phyloP scores from a whole-genome alignment of 2,888 invertebrate genomes.

The Scaptomyza cyrtandrae region DNA sequence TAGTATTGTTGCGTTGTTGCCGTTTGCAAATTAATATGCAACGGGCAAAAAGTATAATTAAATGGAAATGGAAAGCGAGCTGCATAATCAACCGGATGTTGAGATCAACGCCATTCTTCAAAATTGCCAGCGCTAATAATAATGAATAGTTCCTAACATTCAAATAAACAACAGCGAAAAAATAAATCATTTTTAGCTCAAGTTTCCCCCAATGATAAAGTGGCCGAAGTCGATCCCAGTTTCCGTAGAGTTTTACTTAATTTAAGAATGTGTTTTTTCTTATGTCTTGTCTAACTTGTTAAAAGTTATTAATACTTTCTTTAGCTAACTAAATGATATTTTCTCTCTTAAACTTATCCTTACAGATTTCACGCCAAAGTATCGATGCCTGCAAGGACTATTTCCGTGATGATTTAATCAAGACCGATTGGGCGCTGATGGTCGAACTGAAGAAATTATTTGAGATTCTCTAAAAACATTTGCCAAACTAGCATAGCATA shows the following conservation, averaged over 20 bases:
- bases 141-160: neutral
- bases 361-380: constrained; percentile 97
- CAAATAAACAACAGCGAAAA: neutral
- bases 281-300: too few relatives aligned
- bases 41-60: constrained; percentile 62
- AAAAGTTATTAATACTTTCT: too few relatives aligned
- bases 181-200: too few relatives aligned
- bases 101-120: constrained; percentile 14
- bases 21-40: constrained; percentile 68
- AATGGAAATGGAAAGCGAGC: constrained; percentile 45
- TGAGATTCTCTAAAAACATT: constrained; percentile 91
- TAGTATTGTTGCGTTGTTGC: constrained; percentile 40
- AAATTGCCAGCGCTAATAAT: neutral
- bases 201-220: too few relatives aligned
- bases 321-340: neutral
- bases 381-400: constrained; percentile 99
- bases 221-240: too few relatives aligned
- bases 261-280: too few relatives aligned
- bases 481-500: constrained; percentile 50
- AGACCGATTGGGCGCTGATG: constrained; percentile 99
- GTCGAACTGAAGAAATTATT: constrained; percentile 99
- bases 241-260: too few relatives aligned
- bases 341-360: constrained; percentile 7
- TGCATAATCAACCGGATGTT: constrained; percentile 25
- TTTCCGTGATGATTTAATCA: constrained; percentile 98